A percentile compares a stretch with the other conserved stretches of the same genome.
phyloP scores from a whole-genome alignment of 2,888 invertebrate genomes.

The Actias luna region DNA sequence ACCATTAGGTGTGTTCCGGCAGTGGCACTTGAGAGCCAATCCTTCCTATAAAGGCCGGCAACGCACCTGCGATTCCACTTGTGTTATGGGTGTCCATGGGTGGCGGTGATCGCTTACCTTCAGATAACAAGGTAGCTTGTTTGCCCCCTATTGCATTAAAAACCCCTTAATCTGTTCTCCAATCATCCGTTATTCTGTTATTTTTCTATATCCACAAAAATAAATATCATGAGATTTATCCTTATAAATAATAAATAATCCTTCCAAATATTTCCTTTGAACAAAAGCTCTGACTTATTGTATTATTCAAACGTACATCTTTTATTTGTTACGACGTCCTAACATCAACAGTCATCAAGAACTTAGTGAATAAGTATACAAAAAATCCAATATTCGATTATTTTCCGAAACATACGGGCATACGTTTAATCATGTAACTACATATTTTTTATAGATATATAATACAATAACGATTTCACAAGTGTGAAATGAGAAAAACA shows the following conservation, averaged over 20 bases:
- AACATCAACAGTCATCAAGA: background rate
- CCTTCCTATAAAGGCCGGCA: no score
- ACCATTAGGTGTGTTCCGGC: no score
- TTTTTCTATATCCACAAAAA: background rate
- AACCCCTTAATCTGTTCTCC: no score
- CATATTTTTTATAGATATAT: background rate
- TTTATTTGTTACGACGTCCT: background rate
- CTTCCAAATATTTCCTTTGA: no score
- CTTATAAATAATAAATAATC: no score
- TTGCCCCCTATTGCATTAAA: no score
- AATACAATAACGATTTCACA: background rate
- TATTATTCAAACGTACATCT: background rate
- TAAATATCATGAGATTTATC: background rate
- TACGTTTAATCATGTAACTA: background rate
- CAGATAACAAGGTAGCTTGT: no score
- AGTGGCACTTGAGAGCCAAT: no score
- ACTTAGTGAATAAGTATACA: background rate
- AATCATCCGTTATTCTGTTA: no score
- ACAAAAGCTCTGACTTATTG: background rate
- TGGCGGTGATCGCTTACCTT: no score
- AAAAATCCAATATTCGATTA: background rate
- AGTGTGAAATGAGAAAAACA: background rate
- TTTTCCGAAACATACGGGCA: background rate
- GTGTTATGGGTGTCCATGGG: no score
- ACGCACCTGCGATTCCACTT: no score